Conservation (phyloP, 1,140 invertebrate genomes). For the Achroia grisella region DNA sequence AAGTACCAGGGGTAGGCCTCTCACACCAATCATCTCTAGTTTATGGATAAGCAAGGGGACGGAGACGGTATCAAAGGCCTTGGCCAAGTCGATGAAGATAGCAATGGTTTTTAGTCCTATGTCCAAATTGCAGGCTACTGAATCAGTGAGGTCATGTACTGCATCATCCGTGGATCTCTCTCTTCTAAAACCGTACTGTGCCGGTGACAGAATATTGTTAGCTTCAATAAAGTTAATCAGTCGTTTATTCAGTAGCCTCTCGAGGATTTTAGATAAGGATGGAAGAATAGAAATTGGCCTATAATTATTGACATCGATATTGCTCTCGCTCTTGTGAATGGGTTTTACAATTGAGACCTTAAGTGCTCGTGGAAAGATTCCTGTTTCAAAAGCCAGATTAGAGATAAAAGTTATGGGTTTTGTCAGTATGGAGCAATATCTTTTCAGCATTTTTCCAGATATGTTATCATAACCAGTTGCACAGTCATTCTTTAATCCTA, state of each 20-base stretch:
- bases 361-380: conserved; percentile 5
- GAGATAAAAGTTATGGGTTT: conserved; percentile 2
- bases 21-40: too few relatives aligned
- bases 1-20: too few relatives aligned
- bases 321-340: conserved; percentile 4
- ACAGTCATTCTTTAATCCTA: conserved; percentile 1
- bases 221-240: conserved; percentile 3
- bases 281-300: conserved; percentile 10
- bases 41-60: not conserved
- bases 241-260: conserved; percentile 3
- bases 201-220: conserved; percentile 1
- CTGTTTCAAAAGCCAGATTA: conserved; percentile 5
- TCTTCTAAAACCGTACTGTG: conserved; percentile 5
- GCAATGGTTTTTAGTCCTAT: conserved; percentile 1
- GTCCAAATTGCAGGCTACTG: not conserved
- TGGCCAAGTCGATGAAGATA: conserved; percentile 6
- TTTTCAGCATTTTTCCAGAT: conserved; percentile 8
- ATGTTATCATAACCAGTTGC: conserved; percentile 17
- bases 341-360: conserved; percentile 9
- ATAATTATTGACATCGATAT: conserved; percentile 3
- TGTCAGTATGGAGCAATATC: not conserved
- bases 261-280: conserved; percentile 4
- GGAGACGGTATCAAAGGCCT: conserved; percentile 6
- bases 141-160: not conserved
- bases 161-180: conserved; percentile 8